Conservation (phyloP, 2,113 vertebrate genomes). For the Trematocara stigmaticum region DNA sequence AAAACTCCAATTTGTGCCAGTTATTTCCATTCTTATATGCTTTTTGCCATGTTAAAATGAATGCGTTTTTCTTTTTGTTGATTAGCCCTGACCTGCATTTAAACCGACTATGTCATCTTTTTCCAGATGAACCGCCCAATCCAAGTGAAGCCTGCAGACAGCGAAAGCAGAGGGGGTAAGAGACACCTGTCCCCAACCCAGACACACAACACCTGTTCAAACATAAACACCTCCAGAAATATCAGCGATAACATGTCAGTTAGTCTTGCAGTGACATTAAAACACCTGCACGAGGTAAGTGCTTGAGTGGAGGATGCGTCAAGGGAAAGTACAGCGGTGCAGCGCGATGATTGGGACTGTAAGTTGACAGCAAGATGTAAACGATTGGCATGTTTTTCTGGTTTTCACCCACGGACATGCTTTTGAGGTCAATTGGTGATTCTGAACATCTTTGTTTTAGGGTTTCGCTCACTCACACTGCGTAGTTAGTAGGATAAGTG, state of each 20-base stretch:
- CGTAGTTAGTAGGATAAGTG: not conserved
- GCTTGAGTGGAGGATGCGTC: not conserved
- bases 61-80: not conserved
- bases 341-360: not conserved
- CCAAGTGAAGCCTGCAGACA: conserved; percentile 83
- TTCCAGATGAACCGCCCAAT: conserved; percentile 81
- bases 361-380: not conserved
- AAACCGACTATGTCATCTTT: not conserved
- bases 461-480: not conserved
- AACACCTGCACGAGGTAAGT: not conserved
- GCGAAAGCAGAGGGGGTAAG: conserved; percentile 82
- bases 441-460: not conserved
- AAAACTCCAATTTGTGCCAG: not conserved
- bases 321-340: not conserved
- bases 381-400: not conserved
- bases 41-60: not conserved
- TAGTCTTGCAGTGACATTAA: not conserved
- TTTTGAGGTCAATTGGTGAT: not conserved
- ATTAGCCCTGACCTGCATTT: not conserved
- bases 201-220: conserved; percentile 46
- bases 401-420: not conserved
- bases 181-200: conserved; percentile 41
- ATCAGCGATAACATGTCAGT: not conserved
- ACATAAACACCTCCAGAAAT: not conserved
- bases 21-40: not conserved